Evolutionary conservation across 2,888 invertebrate species (phyloP).

Genomic region (Nematopogon swammerdamellus): DNA sequence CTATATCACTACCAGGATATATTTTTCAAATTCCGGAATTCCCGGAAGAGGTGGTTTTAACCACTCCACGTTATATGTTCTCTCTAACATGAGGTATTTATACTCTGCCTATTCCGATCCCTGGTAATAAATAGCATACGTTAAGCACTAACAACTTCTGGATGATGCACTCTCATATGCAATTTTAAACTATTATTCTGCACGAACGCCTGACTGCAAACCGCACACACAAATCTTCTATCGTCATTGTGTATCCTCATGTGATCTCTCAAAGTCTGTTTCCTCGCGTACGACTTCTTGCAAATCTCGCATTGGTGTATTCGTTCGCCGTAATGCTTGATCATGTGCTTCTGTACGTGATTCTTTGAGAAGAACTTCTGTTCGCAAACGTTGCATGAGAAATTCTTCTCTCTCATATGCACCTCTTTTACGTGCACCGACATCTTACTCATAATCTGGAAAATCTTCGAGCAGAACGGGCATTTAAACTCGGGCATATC

Average conservation of each 20-base stretch:
- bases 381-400: conserved; percentile 42
- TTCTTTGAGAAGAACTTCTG: conserved; percentile 48
- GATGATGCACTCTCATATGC: conserved; percentile 29
- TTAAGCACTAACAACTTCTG: conserved; percentile 14
- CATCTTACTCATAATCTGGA: conserved; percentile 32
- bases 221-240: conserved; percentile 22
- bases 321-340: conserved; percentile 45
- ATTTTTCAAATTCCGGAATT: too few relatives aligned
- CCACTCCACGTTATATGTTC: too few relatives aligned
- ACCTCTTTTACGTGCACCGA: conserved; percentile 35
- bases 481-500: conserved; percentile 26
- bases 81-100: too few relatives aligned
- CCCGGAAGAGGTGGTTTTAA: too few relatives aligned
- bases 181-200: conserved; percentile 28
- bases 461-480: conserved; percentile 29
- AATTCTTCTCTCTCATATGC: conserved; percentile 42
- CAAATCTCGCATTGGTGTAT: conserved; percentile 45
- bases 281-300: conserved; percentile 43
- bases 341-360: conserved; percentile 49
- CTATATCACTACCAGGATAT: too few relatives aligned
- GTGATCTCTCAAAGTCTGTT: conserved; percentile 34
- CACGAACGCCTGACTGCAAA: conserved; percentile 28
- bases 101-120: too few relatives aligned
- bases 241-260: conserved; percentile 33
- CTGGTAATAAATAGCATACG: too few relatives aligned